Evolutionary conservation across 2,888 invertebrate species (phyloP).

Genomic region (Oligia strigilis): DNA sequence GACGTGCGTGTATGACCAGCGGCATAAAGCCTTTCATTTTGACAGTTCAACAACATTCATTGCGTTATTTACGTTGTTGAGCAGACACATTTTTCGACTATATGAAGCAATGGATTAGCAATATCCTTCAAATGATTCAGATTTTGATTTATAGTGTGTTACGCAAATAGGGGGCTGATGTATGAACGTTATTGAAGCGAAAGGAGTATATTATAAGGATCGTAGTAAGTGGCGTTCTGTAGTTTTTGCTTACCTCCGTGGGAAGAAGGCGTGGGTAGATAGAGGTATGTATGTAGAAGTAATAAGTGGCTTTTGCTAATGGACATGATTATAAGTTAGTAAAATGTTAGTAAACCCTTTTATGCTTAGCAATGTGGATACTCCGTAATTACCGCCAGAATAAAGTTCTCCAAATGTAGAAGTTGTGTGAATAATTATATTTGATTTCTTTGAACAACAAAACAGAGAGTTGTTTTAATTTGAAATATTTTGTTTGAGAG

Average conservation of each 20-base stretch:
- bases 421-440: conserved; percentile 5
- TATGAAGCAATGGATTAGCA: too few species aligned
- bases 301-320: neutral
- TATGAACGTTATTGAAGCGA: too few species aligned
- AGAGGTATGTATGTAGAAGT: too few species aligned
- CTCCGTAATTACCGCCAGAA: neutral
- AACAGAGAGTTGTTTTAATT: neutral
- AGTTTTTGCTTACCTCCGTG: neutral
- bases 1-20: neutral
- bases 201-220: neutral
- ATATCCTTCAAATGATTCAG: too few species aligned
- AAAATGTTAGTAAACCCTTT: conserved; percentile 8
- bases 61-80: too few species aligned
- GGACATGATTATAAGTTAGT: neutral
- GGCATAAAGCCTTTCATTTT: too few species aligned
- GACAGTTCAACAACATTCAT: too few species aligned
- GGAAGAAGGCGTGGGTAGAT: too few species aligned
- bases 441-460: neutral
- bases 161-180: neutral
- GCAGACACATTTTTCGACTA: too few species aligned
- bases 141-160: too few species aligned
- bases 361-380: neutral
- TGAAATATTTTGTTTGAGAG: conserved; percentile 1
- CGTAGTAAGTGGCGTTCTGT: neutral
- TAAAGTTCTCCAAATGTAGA: neutral